phyloP scores from a whole-genome alignment of 2,113 vertebrate genomes.

The Catagonus wagneri region DNA sequence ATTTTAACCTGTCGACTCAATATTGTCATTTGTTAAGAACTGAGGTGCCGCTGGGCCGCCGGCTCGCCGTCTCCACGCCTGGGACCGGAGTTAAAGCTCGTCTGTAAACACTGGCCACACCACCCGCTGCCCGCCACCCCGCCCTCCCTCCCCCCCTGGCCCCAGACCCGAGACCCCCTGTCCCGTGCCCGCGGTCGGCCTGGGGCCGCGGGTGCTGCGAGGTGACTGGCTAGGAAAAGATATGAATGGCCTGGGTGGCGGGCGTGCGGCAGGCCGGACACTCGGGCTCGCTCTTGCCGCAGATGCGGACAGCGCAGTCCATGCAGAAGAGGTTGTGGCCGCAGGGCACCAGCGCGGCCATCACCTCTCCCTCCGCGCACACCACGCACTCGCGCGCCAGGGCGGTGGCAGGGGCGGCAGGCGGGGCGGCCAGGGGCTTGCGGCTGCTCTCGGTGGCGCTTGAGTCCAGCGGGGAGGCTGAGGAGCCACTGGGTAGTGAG shows the following conservation, averaged over 20 bases:
- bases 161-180: background rate
- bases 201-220: rapidly evolving
- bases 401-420: background rate
- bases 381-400: constrained; percentile 92
- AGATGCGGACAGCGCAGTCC: constrained; percentile 98
- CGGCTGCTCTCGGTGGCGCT: constrained; percentile 83
- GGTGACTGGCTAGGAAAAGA: constrained; percentile 94
- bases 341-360: constrained; percentile 95
- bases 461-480: constrained; percentile 90
- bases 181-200: background rate
- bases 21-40: constrained; percentile 83
- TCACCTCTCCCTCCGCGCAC: constrained; percentile 97
- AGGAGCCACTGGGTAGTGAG: constrained; percentile 88
- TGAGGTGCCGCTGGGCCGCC: constrained; percentile 71
- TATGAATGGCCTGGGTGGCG: constrained; percentile 98
- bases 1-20: constrained; percentile 84
- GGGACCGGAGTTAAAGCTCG: constrained; percentile 86
- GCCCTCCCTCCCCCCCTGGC: background rate
- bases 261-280: constrained; percentile 96
- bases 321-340: constrained; percentile 99
- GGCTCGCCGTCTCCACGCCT: constrained; percentile 61
- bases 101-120: constrained; percentile 69
- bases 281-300: constrained; percentile 93
- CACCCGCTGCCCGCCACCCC: background rate
- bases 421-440: background rate